Percentiles rank a stretch among this genome's conserved stretches.
These are phyloP conservation scores for Cygnus olor DNA, from an alignment of 2,797 vertebrate genomes.

Conservation along the genomic window DNA sequence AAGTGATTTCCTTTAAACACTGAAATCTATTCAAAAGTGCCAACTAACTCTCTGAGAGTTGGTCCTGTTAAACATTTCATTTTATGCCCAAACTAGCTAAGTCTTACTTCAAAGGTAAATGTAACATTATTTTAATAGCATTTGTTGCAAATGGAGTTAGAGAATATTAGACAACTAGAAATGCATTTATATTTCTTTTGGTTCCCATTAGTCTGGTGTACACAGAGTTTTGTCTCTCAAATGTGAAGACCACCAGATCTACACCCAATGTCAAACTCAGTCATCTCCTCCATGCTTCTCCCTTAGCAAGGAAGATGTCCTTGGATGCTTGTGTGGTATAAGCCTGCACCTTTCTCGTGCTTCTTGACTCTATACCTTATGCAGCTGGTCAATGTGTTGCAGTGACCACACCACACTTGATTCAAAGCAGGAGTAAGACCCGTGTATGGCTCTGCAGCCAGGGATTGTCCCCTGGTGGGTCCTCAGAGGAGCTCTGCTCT, in stretches of 20 bases:
- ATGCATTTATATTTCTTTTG: not conserved
- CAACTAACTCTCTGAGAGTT: not conserved
- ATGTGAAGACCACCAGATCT: not conserved
- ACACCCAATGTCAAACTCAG: not conserved
- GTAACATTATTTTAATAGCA: not conserved
- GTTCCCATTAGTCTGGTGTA: not conserved
- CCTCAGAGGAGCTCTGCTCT: not conserved
- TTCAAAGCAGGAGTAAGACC: not conserved
- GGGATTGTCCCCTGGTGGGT: not conserved
- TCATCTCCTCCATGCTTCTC: not conserved
- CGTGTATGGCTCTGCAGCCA: not conserved
- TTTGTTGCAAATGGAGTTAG: not conserved
- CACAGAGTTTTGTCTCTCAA: not conserved
- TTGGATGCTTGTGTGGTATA: not conserved
- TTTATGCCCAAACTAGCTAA: not conserved
- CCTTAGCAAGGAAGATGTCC: not conserved
- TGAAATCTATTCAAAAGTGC: not conserved
- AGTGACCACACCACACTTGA: not conserved
- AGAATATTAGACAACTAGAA: not conserved
- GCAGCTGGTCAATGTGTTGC: not conserved
- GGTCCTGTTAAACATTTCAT: not conserved
- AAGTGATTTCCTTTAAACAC: not conserved
- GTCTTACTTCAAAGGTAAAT: not conserved
- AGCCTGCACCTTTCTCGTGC: not conserved
- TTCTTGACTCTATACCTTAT: not conserved